phyloP scores from a whole-genome alignment of 2,113 vertebrate genomes.

The Excalfactoria chinensis region DNA sequence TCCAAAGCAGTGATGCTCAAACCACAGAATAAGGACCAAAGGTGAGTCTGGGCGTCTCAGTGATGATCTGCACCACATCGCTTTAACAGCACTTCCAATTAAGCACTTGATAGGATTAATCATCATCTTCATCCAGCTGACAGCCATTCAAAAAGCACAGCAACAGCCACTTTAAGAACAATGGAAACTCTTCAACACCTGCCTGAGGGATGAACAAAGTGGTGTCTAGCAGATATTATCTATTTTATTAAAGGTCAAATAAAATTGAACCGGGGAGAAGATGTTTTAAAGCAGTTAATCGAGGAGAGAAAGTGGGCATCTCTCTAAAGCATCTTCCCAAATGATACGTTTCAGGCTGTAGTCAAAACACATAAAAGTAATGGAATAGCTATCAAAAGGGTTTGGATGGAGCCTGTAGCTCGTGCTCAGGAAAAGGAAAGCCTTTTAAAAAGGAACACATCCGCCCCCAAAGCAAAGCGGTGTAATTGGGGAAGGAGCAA shows the following conservation, averaged over 20 bases:
- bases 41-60: neutral
- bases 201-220: neutral
- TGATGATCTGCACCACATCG: neutral
- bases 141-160: neutral
- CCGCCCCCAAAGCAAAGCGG: neutral
- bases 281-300: neutral
- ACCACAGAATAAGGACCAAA: neutral
- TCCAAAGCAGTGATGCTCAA: neutral
- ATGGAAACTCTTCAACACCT: neutral
- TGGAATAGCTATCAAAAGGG: neutral
- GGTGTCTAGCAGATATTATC: neutral
- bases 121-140: neutral
- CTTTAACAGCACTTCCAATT: neutral
- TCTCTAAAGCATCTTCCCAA: neutral
- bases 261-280: neutral
- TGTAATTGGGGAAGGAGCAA: neutral
- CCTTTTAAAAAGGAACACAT: neutral
- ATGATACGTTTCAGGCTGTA: neutral
- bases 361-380: neutral
- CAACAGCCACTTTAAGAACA: neutral
- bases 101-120: neutral
- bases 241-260: slow-evolving; percentile 12
- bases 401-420: neutral
- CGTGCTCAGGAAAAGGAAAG: neutral
- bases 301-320: neutral